Conservation (phyloP, 2,113 vertebrate genomes). For the Vicugna pacos region DNA sequence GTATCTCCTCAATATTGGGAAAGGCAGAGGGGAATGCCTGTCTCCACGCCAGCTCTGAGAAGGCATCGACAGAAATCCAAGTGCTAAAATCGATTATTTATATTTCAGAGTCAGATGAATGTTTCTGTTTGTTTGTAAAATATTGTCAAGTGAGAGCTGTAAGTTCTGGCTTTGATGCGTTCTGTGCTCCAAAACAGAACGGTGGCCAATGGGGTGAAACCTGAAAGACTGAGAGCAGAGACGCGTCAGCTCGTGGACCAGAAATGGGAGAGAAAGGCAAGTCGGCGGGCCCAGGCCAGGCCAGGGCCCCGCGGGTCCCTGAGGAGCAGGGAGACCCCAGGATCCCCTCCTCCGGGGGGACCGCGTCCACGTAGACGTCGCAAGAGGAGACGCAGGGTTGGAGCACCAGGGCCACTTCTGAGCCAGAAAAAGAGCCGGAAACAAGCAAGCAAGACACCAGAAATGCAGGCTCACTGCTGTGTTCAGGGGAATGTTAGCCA, state of each 20-base stretch:
- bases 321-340: accelerated
- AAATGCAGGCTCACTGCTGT: neutral
- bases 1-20: neutral
- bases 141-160: neutral
- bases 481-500: accelerated
- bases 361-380: accelerated
- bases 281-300: accelerated
- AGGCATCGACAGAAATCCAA: accelerated
- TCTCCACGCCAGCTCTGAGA: neutral
- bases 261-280: neutral
- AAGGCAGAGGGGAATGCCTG: neutral
- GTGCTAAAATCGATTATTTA: neutral
- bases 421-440: too few species aligned
- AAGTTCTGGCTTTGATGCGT: neutral
- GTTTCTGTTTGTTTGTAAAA: neutral
- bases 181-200: neutral
- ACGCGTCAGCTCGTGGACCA: accelerated
- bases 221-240: neutral
- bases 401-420: neutral
- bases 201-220: neutral
- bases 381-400: accelerated
- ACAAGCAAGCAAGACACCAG: neutral
- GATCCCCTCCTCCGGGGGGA: accelerated
- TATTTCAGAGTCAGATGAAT: neutral
- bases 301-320: neutral